A percentile compares a stretch with the other conserved stretches of the same genome.
Evolutionary conservation across 2,888 invertebrate species (phyloP).

Genomic region (Deilephila porcellus): DNA sequence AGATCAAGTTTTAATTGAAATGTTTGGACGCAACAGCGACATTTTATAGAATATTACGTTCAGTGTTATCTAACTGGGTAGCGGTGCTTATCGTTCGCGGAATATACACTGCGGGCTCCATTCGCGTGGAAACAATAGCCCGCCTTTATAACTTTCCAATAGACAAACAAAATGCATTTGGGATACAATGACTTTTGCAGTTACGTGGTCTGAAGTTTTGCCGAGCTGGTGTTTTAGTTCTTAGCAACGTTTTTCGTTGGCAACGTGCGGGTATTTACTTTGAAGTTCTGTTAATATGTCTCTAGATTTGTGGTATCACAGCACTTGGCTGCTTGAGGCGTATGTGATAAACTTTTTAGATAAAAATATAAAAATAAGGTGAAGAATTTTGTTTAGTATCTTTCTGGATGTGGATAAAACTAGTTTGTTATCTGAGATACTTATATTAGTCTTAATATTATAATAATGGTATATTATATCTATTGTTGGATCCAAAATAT

Average conservation of each 20-base stretch:
- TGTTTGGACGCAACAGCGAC: conserved; percentile 63
- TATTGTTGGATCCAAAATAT: no score
- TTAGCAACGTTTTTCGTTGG: background rate
- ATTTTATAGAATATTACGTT: conserved; percentile 62
- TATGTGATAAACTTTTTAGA: no score
- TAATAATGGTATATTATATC: no score
- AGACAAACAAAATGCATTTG: conserved; percentile 21
- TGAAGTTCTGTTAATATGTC: conserved; percentile 1
- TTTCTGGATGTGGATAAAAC: no score
- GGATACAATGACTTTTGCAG: conserved; percentile 8
- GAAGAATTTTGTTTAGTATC: no score
- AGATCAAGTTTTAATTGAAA: conserved; percentile 72
- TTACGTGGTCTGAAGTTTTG: background rate
- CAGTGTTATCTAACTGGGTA: conserved; percentile 21
- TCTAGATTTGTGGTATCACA: background rate
- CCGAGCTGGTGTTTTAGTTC: conserved; percentile 1
- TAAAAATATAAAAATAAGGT: no score
- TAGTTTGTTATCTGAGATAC: no score
- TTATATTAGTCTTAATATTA: no score
- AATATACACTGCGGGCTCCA: conserved; percentile 13
- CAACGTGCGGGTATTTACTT: background rate
- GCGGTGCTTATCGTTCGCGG: conserved; percentile 14
- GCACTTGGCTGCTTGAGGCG: background rate
- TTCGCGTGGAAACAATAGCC: conserved; percentile 5
- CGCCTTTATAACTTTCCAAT: conserved; percentile 23